These are phyloP conservation scores for Barbus barbus DNA, from an alignment of 2,113 vertebrate genomes.

Conservation along the genomic window DNA sequence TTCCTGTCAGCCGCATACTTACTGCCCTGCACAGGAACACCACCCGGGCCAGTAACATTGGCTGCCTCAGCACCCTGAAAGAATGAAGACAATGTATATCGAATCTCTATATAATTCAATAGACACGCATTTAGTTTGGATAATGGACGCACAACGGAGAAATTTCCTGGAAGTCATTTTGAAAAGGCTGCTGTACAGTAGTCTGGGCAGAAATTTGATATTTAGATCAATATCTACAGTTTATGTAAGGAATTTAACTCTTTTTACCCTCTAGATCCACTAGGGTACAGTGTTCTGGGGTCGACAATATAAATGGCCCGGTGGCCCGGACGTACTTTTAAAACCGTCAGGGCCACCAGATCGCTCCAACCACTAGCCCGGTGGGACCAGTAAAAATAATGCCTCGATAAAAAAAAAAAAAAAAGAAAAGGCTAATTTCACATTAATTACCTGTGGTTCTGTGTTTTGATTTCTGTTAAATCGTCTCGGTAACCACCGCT, in stretches of 20 bases:
- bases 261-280: too few relatives aligned
- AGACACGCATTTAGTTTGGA: neutral
- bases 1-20: slow-evolving; percentile 99
- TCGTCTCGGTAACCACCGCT: too few relatives aligned
- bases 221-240: neutral
- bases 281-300: too few relatives aligned
- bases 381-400: too few relatives aligned
- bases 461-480: too few relatives aligned
- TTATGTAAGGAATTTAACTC: neutral
- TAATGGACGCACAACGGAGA: neutral
- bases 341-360: too few relatives aligned
- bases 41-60: slow-evolving; percentile 96
- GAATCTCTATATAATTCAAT: neutral
- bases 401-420: too few relatives aligned
- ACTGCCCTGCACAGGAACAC: slow-evolving; percentile 97
- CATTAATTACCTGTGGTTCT: too few relatives aligned
- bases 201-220: neutral
- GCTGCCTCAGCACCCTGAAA: slow-evolving; percentile 94
- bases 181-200: neutral
- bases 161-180: neutral
- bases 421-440: too few relatives aligned
- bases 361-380: too few relatives aligned
- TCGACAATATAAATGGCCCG: too few relatives aligned
- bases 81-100: neutral
- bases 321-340: too few relatives aligned